These are phyloP conservation scores for Mobula birostris DNA, from an alignment of 2,113 vertebrate species.

Conservation along the genomic window DNA sequence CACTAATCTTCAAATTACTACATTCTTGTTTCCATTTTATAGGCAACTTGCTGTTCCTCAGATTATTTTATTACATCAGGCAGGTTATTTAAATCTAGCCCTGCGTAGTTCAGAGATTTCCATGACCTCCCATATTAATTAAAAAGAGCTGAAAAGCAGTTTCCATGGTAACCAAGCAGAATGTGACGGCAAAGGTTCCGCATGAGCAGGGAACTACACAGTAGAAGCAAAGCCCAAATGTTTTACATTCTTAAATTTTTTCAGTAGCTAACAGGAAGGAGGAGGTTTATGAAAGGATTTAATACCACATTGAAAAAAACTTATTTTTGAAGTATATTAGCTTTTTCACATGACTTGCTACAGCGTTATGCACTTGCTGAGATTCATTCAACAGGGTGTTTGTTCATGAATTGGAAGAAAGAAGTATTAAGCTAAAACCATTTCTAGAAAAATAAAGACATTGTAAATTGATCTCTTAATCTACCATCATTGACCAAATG, in stretches of 20 bases:
- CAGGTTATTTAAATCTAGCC: not conserved
- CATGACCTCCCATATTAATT: slow-evolving; percentile 6
- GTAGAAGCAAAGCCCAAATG: not conserved
- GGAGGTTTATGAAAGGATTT: not conserved
- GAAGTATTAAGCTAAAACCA: not conserved
- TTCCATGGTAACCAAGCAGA: not conserved
- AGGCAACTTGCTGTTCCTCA: no score
- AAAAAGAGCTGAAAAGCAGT: not conserved
- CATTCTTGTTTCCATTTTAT: not conserved
- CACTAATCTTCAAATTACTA: not conserved
- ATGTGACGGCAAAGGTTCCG: not conserved
- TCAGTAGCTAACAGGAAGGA: not conserved
- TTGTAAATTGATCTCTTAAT: not conserved
- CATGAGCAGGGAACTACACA: not conserved
- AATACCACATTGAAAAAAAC: not conserved
- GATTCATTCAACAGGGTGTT: not conserved
- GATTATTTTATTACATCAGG: not conserved
- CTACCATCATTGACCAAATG: not conserved
- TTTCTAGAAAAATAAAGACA: not conserved
- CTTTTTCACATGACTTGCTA: not conserved
- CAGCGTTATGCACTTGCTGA: not conserved
- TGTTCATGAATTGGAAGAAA: not conserved
- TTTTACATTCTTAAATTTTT: not conserved
- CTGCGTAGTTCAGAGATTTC: slow-evolving; percentile 1
- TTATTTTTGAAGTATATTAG: not conserved